Base-by-base conservation (phyloP, 2,888 invertebrate species). In the Cryptocephalus moraei region DNA sequence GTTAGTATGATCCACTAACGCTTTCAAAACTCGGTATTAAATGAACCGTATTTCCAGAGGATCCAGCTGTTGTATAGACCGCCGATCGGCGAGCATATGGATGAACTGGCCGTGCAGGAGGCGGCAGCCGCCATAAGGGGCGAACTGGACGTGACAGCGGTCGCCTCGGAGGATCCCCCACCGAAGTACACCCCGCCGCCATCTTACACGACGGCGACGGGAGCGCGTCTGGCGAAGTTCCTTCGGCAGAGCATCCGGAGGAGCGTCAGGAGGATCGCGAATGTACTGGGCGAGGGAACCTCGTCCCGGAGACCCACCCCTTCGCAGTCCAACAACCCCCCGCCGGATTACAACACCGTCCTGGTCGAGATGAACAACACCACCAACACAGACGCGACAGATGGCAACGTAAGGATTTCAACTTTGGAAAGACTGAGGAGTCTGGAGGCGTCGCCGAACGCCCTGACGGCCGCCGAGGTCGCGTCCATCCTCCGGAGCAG, bases 171-270 rank as follows among this genome's bases (percentile, higher is more conserved):
- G 60, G 91, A 91, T 73, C 89, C 90, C 1, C 91, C 91, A 4
- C 92, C 92, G 43, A 92, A 92, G 68, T 92, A 93, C 71, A 92
- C 91, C 0, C 92, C 93, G 1, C 93, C 93, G 2, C 92, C 92
- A 0, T 90, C 90, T 0, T 92, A 92, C 66, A 89, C 91, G 32
- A 91, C 91, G 4, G 92, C 92, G 1, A 92, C 92, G 0, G 91
- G 92, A 1, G 90, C 89, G 0, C 72, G 89, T 36, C 77, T 91
- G 48, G 84, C 85, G 8, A 85, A 84, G 63, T 73, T 85, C 59
- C 63, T 86, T 32, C 75, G 90, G 0, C 83, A 86, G 62, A 89
- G 89, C 56, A 78, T 91, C 43, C 71, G 90, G 33, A 74, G 89
- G 46, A 90, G 90, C 67, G 83, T 90, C 43, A 71, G 91, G 49